Base-by-base conservation (phyloP, 1,140 invertebrate species). In the Hirudo medicinalis region DNA sequence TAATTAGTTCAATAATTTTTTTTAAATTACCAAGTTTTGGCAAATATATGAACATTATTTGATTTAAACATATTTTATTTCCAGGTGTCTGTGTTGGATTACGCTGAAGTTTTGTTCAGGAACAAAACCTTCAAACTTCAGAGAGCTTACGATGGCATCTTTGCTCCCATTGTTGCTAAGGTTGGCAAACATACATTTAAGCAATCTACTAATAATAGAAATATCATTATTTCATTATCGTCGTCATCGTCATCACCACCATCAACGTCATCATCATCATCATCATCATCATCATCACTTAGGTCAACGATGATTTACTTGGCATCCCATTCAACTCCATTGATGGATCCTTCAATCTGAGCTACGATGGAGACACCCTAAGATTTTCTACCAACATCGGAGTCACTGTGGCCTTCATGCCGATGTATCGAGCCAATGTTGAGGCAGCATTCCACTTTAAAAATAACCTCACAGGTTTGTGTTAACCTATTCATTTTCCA, bases 101-200 rank as follows among this genome's bases (percentile, higher is more conserved):
- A 63, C 13, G 57, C 19, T 8, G 57, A 63, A 63, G 19, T 63
- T 63, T 32, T 63, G 22, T 25, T 32, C 19, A 13, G 17, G 9
- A 32, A 32, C 19, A 63, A 63, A 22, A 63, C 22, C 15, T 22
- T 63, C 22, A 22, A 20, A 32, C 9, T 63, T 13, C 57, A 63
- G 57, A 63, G 57, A 63, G 57, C 57, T 32, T 63, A 63, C 57
- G 57, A 63, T 13, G 22, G 22, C 22, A 22, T 25, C 22, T 63
- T 32, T 63, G 22, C 57, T 13, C 57, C 57, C 19, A 11, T 63
- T 13, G 57, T 63, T 63, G 57, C 57, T 13, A 63, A 22, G 57
- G 57, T 63, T 32, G 11, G 11, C 11, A 2, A 17, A 17, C 40
- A 40, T 40, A 2, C 11, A 49, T 49, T 49, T 49, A 17, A 49